Percentiles rank a stretch among this genome's conserved stretches.
phyloP scores from a whole-genome alignment of 2,113 vertebrate species.

The Python bivittatus region DNA sequence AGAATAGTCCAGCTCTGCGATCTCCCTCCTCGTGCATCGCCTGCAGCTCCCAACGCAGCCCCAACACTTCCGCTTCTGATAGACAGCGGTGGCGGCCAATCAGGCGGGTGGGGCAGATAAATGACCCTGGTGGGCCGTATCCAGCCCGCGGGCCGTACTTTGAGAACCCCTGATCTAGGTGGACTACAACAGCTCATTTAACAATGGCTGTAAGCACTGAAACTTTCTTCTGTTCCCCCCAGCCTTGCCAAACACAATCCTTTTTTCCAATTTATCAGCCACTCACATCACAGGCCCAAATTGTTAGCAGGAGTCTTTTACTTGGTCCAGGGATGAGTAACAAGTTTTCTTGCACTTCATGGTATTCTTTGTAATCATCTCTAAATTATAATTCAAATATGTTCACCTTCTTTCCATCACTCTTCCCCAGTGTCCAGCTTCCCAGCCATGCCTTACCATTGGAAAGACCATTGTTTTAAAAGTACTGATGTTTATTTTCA shows the following conservation, averaged over 20 bases:
- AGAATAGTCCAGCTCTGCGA: no score
- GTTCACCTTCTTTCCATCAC: neutral
- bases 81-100: no score
- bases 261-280: neutral
- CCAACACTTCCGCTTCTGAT: no score
- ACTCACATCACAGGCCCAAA: neutral
- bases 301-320: neutral
- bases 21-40: no score
- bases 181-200: neutral
- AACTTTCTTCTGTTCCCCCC: neutral
- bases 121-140: no score
- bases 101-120: no score
- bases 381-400: neutral
- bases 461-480: neutral
- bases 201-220: neutral
- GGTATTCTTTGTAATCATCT: neutral
- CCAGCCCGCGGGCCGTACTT: no score
- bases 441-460: neutral
- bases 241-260: neutral
- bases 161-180: no score
- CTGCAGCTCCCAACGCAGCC: no score
- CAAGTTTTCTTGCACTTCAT: neutral
- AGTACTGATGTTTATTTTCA: neutral
- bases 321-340: neutral
- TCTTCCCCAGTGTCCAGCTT: neutral